Conservation (phyloP, 2,113 vertebrate genomes). For the Diphyllodes magnificus region DNA sequence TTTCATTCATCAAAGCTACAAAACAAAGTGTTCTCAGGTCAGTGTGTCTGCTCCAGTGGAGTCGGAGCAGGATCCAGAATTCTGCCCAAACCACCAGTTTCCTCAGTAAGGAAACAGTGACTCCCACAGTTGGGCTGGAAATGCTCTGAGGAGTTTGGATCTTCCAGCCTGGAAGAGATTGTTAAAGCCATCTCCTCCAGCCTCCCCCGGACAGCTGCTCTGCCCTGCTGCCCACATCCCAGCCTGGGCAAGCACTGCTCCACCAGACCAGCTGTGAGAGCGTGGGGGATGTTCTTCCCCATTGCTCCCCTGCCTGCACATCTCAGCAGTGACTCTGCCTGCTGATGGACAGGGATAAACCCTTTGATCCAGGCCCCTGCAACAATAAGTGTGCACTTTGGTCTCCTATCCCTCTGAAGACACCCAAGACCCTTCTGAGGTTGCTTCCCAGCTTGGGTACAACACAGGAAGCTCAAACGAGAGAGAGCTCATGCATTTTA, state of each 20-base stretch:
- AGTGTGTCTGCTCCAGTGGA: rapidly evolving
- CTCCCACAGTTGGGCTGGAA: background rate
- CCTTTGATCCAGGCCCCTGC: background rate
- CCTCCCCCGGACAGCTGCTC: background rate
- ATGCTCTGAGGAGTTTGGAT: background rate
- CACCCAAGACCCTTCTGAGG: background rate
- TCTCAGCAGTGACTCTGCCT: background rate
- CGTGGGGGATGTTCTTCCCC: rapidly evolving
- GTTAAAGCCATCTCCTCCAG: background rate
- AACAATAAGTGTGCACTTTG: background rate
- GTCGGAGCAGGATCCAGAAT: background rate
- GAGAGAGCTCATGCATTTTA: background rate
- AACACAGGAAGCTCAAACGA: background rate
- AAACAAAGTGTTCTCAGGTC: background rate
- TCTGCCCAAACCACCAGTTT: background rate
- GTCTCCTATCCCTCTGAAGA: background rate
- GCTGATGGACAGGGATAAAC: background rate
- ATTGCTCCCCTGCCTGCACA: background rate
- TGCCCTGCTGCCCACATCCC: background rate
- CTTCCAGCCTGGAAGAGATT: background rate
- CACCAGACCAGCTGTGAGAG: background rate
- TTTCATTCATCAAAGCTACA: background rate
- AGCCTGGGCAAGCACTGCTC: rapidly evolving
- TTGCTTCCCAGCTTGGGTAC: background rate
- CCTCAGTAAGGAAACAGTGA: background rate